Percentiles rank a stretch among this genome's conserved stretches.
Conservation (phyloP, 2,888 invertebrate species). For the Pandemis corylana region DNA sequence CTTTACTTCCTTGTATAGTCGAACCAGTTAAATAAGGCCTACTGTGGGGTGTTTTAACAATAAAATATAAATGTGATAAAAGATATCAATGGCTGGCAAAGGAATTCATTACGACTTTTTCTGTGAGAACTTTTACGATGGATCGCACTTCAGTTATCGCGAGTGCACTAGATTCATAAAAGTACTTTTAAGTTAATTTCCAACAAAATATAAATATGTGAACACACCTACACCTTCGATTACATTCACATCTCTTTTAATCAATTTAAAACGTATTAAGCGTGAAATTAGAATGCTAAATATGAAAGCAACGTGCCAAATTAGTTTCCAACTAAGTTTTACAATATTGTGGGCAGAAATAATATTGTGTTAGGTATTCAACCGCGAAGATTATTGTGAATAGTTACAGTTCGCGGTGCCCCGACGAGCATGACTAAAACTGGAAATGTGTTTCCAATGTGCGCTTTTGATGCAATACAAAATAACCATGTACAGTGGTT, state of each 20-base stretch:
- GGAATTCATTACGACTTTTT: background rate
- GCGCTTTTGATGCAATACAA: background rate
- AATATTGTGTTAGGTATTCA: slow-evolving; percentile 1
- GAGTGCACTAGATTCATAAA: too few relatives aligned
- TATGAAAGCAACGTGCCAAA: slow-evolving; percentile 2
- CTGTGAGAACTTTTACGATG: background rate
- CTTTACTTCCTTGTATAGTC: background rate
- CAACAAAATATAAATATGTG: background rate
- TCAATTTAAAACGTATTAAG: background rate
- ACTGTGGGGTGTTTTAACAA: background rate
- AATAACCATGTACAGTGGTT: background rate
- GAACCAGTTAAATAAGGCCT: background rate
- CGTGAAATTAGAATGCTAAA: slow-evolving; percentile 1
- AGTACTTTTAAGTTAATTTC: too few relatives aligned
- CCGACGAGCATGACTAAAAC: background rate
- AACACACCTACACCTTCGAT: background rate
- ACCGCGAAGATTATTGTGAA: slow-evolving; percentile 7
- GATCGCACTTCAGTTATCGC: background rate
- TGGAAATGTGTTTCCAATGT: background rate
- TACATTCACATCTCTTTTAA: background rate
- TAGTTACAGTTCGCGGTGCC: background rate
- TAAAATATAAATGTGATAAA: too few relatives aligned
- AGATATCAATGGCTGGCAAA: background rate
- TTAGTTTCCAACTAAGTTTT: slow-evolving; percentile 6
- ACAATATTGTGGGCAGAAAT: slow-evolving; percentile 1